A percentile compares a stretch with the other conserved stretches of the same genome.
These are phyloP conservation scores for Esperia sulphurella DNA, from an alignment of 2,888 invertebrate genomes.

Conservation along the genomic window DNA sequence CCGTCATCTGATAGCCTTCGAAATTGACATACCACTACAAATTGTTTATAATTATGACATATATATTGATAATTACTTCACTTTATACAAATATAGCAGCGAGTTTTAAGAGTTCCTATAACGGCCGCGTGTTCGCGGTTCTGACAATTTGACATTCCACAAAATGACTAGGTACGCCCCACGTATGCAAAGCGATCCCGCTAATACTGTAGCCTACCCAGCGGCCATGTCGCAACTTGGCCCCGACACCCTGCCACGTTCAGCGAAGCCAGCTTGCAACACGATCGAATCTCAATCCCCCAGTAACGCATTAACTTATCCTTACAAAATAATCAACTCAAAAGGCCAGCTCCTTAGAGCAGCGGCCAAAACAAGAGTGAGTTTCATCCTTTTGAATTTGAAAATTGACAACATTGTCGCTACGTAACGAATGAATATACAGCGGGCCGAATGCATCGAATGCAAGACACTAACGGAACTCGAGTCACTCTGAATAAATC, in stretches of 20 bases:
- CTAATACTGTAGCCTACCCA: constrained; percentile 45
- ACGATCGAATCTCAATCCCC: constrained; percentile 14
- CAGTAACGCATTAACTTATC: constrained; percentile 47
- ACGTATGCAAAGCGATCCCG: constrained; percentile 49
- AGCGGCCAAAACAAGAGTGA: constrained; percentile 37
- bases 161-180: constrained; percentile 78
- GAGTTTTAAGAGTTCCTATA: constrained; percentile 88
- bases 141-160: constrained; percentile 77
- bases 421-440: constrained; percentile 21
- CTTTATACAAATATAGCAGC: constrained; percentile 86
- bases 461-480: constrained; percentile 72
- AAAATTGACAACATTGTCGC: constrained; percentile 21
- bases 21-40: constrained; percentile 74
- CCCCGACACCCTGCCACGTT: neutral
- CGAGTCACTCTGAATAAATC: constrained; percentile 73
- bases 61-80: constrained; percentile 77
- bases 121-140: constrained; percentile 75
- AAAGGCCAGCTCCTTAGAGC: constrained; percentile 32
- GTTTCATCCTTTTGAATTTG: constrained; percentile 45
- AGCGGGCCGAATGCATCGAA: constrained; percentile 55
- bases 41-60: constrained; percentile 72
- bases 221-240: constrained; percentile 27
- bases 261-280: constrained; percentile 17
- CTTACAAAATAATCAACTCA: constrained; percentile 64
- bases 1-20: constrained; percentile 73